These are phyloP conservation scores for Philopotamus ludificatus DNA, from an alignment of 1,140 invertebrate species.

Conservation along the genomic window DNA sequence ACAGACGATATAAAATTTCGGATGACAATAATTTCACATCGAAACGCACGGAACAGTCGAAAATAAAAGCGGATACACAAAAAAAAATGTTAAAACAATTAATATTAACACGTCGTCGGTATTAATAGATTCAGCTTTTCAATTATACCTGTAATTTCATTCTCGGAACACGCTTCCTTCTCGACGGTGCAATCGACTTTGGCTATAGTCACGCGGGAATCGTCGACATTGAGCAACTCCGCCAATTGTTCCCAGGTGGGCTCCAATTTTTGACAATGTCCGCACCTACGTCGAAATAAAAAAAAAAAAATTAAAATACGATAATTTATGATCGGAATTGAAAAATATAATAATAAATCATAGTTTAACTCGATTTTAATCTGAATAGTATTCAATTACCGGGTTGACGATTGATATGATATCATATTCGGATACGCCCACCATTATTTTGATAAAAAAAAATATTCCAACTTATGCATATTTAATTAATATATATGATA, in stretches of 20 bases:
- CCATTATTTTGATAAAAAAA: too few relatives aligned
- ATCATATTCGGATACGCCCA: too few relatives aligned
- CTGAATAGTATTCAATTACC: too few relatives aligned
- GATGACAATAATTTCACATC: too few relatives aligned
- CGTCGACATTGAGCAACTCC: constrained; percentile 64
- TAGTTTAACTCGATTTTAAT: not conserved
- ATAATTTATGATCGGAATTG: not conserved
- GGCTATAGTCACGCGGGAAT: constrained; percentile 63
- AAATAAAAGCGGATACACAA: too few relatives aligned
- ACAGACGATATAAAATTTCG: not conserved
- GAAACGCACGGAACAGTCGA: too few relatives aligned
- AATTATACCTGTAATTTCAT: constrained; percentile 71
- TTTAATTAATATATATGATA: too few relatives aligned
- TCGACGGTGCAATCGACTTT: constrained; percentile 79
- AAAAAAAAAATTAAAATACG: not conserved
- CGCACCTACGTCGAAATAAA: constrained; percentile 62
- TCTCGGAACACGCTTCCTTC: constrained; percentile 65
- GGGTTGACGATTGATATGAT: not conserved
- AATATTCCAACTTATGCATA: too few relatives aligned
- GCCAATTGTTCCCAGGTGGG: constrained; percentile 73
- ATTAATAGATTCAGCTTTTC: too few relatives aligned
- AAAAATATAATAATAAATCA: not conserved
- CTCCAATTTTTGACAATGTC: constrained; percentile 66
- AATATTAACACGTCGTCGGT: too few relatives aligned
- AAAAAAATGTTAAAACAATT: too few relatives aligned